These are phyloP conservation scores for Paracentrotus lividus DNA, from an alignment of 53 echinoderm and acorn worm species.

Conservation along the genomic window DNA sequence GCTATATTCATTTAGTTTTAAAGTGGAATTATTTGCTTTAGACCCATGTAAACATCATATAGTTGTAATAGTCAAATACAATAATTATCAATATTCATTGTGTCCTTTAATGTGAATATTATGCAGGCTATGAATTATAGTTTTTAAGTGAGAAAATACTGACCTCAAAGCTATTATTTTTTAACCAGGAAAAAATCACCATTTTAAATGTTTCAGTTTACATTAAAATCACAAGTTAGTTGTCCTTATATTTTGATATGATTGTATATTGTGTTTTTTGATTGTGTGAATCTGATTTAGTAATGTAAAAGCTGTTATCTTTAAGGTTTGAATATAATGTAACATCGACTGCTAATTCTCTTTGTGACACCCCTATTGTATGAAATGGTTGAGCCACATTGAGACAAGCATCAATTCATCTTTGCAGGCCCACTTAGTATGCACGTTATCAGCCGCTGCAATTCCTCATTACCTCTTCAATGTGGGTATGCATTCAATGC, in stretches of 20 bases:
- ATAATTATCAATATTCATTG: too few species aligned
- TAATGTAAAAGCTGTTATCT: background rate
- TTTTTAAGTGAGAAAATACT: background rate
- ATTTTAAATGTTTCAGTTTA: too few species aligned
- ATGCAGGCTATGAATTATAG: background rate
- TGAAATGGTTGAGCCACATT: slow-evolving; percentile 31
- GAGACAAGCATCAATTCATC: slow-evolving; percentile 52
- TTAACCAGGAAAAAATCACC: background rate
- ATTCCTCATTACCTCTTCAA: slow-evolving; percentile 40
- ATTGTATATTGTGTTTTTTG: background rate
- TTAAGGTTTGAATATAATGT: slow-evolving; percentile 11
- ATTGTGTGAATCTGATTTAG: background rate
- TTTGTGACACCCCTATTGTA: slow-evolving; percentile 36
- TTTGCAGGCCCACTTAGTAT: slow-evolving; percentile 54
- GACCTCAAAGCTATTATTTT: background rate
- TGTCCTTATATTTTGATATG: background rate
- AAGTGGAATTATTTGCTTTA: too few species aligned
- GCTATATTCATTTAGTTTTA: too few species aligned
- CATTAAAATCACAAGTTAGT: background rate
- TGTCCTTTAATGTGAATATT: too few species aligned
- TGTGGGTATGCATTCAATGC: slow-evolving; percentile 45
- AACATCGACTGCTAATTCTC: background rate
- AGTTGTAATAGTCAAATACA: too few species aligned
- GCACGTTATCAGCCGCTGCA: slow-evolving; percentile 57
- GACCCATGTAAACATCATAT: too few species aligned